These are phyloP conservation scores for Meloe dianella DNA, from an alignment of 2,888 invertebrate species.

Conservation along the genomic window DNA sequence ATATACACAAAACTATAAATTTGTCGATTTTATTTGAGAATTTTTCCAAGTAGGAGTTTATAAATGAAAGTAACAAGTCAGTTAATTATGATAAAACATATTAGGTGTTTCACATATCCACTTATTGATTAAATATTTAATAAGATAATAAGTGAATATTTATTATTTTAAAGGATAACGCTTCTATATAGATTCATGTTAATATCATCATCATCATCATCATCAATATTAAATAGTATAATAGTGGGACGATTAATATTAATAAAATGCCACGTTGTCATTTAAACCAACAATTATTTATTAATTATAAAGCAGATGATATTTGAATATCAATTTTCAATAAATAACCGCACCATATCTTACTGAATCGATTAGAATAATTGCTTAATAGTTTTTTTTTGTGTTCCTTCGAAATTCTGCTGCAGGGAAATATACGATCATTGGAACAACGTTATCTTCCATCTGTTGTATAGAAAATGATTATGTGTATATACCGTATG, in stretches of 20 bases:
- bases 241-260: background rate
- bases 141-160: background rate
- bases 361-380: background rate
- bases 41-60: background rate
- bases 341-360: background rate
- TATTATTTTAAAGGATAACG: background rate
- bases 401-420: background rate
- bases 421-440: too few relatives aligned
- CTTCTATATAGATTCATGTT: background rate
- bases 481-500: too few relatives aligned
- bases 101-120: background rate
- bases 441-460: background rate
- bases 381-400: background rate
- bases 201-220: background rate
- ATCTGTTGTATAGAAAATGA: background rate
- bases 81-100: too few relatives aligned
- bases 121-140: background rate
- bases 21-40: background rate
- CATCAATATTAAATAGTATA: background rate
- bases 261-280: background rate
- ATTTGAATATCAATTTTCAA: background rate
- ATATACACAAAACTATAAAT: background rate
- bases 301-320: background rate
- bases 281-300: background rate
- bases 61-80: too few relatives aligned